A percentile compares a stretch with the other conserved stretches of the same genome.
Evolutionary conservation across 1,140 invertebrate species (phyloP).

Genomic region (Nasonia longicornis): DNA sequence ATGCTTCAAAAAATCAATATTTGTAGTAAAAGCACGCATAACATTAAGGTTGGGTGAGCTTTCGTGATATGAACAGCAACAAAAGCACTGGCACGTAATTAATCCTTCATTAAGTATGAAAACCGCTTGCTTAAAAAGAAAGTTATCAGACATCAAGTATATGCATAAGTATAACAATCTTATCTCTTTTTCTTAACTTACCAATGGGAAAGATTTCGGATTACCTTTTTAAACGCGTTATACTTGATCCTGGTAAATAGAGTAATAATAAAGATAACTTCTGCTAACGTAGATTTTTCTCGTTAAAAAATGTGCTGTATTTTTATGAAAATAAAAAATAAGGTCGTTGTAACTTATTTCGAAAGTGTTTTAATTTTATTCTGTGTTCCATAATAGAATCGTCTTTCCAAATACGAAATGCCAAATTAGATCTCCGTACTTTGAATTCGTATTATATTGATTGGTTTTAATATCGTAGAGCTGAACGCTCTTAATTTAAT

Average conservation of each 20-base stretch:
- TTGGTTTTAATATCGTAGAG: not conserved
- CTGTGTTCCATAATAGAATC: not conserved
- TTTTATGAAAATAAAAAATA: conserved; percentile 1
- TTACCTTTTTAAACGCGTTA: not conserved
- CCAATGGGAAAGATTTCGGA: not conserved
- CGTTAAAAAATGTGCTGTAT: conserved; percentile 20
- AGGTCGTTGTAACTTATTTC: not conserved
- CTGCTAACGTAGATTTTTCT: not conserved
- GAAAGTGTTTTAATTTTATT: not conserved
- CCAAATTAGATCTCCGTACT: not conserved
- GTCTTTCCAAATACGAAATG: not conserved
- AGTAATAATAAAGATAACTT: conserved; percentile 5
- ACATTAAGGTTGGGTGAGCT: conserved; percentile 39
- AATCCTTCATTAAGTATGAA: conserved; percentile 36
- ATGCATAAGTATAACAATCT: conserved; percentile 8
- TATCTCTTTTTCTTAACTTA: not conserved
- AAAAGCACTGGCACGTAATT: conserved; percentile 39
- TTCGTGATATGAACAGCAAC: conserved; percentile 30
- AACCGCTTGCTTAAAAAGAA: conserved; percentile 32
- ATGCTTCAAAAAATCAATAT: conserved; percentile 43
- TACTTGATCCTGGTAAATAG: conserved; percentile 10
- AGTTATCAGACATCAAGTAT: conserved; percentile 24
- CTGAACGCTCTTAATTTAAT: not conserved
- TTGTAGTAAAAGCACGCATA: conserved; percentile 37
- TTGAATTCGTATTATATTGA: not conserved